These are phyloP conservation scores for Styela plicata DNA, from an alignment of 23 tunicate genomes.

Conservation along the genomic window DNA sequence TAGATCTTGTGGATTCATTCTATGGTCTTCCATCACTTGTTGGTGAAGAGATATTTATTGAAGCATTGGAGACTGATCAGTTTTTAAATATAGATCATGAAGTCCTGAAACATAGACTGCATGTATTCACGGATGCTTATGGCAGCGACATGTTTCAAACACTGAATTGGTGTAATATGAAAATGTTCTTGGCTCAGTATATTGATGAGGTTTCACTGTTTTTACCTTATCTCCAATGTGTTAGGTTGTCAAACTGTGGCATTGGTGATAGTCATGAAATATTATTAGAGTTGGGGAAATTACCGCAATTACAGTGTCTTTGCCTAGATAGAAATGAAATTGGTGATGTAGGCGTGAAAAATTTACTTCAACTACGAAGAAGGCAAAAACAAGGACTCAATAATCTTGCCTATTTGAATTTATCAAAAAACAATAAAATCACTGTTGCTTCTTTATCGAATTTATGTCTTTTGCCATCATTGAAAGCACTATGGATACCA, in stretches of 20 bases:
- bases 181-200: neutral
- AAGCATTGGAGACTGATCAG: neutral
- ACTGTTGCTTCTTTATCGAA: neutral
- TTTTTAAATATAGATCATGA: neutral
- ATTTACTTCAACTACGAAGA: neutral
- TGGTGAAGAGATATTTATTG: constrained; percentile 6
- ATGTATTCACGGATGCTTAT: neutral
- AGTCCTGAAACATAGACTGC: neutral
- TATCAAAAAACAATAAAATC: neutral
- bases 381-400: neutral
- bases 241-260: neutral
- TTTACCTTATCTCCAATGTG: neutral
- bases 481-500: neutral
- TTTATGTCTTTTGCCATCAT: neutral
- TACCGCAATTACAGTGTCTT: neutral
- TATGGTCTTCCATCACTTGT: constrained; percentile 1
- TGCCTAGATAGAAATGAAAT: neutral
- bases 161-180: neutral
- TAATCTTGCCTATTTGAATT: neutral
- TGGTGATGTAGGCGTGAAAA: neutral
- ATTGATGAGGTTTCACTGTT: neutral
- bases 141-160: neutral
- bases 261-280: constrained; percentile 9
- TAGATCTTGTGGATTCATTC: constrained; percentile 2
- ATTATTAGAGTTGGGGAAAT: neutral